phyloP scores from a whole-genome alignment of 2,888 invertebrate species.

The Oxytorus armatus region DNA sequence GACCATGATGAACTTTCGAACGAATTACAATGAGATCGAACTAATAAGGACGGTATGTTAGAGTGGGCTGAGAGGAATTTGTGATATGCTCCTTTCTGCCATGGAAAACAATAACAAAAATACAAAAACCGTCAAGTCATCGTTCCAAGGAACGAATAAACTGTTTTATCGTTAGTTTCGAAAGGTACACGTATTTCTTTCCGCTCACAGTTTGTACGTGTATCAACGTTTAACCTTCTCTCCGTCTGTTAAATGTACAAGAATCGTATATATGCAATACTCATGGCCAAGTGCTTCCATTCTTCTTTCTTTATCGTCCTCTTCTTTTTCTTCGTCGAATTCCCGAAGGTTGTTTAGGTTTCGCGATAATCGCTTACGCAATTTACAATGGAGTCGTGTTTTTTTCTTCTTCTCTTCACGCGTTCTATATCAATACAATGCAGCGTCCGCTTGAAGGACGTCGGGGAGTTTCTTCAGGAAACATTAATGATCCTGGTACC shows the following conservation, averaged over 20 bases:
- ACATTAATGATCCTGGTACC: background rate
- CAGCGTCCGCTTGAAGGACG: conserved; percentile 35
- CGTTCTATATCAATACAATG: conserved; percentile 5
- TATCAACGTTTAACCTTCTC: conserved; percentile 9
- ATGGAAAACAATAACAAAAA: too few relatives aligned
- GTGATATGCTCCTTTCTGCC: background rate
- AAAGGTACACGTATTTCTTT: conserved; percentile 19
- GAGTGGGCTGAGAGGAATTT: conserved; percentile 13
- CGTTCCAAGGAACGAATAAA: conserved; percentile 1
- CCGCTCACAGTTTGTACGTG: background rate
- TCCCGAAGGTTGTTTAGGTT: conserved; percentile 46
- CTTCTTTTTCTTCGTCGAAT: conserved; percentile 25
- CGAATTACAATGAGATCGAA: conserved; percentile 10
- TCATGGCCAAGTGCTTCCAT: conserved; percentile 51
- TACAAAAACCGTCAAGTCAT: conserved; percentile 1
- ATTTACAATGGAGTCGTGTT: conserved; percentile 34
- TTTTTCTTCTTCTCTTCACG: conserved; percentile 2
- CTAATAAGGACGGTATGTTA: background rate
- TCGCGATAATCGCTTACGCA: conserved; percentile 46
- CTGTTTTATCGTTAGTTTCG: conserved; percentile 15
- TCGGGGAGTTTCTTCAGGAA: conserved; percentile 5
- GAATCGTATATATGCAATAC: background rate
- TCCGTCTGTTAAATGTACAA: background rate
- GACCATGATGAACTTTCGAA: background rate
- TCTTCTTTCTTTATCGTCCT: conserved; percentile 19